A percentile compares a stretch with the other conserved stretches of the same genome.
Evolutionary conservation across 2,113 vertebrate species (phyloP).

Genomic region (Penelope pileata): DNA sequence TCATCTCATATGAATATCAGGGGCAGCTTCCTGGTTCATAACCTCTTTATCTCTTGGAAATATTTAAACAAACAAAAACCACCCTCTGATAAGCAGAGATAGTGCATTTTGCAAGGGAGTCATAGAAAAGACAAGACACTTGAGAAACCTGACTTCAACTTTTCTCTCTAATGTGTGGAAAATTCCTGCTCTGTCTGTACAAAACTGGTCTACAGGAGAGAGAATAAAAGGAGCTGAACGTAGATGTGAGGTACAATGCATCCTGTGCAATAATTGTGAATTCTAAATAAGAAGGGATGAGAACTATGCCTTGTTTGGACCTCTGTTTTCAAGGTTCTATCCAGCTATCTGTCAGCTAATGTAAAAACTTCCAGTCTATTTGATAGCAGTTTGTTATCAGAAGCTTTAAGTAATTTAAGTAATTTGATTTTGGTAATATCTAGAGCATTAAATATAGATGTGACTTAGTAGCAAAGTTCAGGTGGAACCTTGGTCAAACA

Average conservation of each 20-base stretch:
- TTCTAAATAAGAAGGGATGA: not conserved
- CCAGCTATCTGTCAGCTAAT: not conserved
- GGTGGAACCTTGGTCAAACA: not conserved
- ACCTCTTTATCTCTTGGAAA: slow-evolving; percentile 21
- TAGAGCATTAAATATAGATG: not conserved
- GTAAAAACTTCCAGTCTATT: not conserved
- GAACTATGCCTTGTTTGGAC: not conserved
- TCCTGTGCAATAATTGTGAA: not conserved
- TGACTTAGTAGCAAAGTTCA: not conserved
- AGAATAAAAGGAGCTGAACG: not conserved
- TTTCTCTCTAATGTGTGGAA: not conserved
- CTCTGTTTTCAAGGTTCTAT: not conserved
- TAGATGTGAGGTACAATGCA: not conserved
- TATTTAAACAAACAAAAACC: not conserved
- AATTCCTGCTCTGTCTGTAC: fast-evolving
- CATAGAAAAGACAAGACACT: not conserved
- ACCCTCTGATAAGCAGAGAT: not conserved
- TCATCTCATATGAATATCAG: not conserved
- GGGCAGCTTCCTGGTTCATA: not conserved
- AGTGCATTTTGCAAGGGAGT: not conserved
- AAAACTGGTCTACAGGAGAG: not conserved
- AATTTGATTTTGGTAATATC: not conserved
- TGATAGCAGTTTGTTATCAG: not conserved
- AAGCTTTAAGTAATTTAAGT: not conserved
- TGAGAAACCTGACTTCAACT: not conserved